A percentile compares a stretch with the other conserved stretches of the same genome.
Evolutionary conservation across 2,797 vertebrate species (phyloP).

Genomic region (Caiman crocodilus): DNA sequence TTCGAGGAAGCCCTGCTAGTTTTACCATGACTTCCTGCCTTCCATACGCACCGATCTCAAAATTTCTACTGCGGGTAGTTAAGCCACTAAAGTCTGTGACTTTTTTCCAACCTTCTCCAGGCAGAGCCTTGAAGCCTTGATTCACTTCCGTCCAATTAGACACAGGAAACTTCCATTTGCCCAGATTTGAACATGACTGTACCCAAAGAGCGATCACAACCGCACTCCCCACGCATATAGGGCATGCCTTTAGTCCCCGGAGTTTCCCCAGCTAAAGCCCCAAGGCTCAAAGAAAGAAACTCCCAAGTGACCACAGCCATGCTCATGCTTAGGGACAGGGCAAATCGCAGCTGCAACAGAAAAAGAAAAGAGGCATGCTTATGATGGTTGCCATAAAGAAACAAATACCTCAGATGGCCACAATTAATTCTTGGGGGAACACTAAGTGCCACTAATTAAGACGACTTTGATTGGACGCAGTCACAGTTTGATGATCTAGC

Average conservation of each 20-base stretch:
- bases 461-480: not conserved
- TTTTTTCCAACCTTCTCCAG: accelerated
- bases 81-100: accelerated
- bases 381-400: not conserved
- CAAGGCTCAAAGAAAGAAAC: slow-evolving; percentile 32
- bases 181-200: slow-evolving; percentile 40
- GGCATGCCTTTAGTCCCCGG: no score
- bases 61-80: no score
- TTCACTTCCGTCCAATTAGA: slow-evolving; percentile 2
- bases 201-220: not conserved
- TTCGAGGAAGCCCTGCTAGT: accelerated
- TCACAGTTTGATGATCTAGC: accelerated
- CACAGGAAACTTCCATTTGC: slow-evolving; percentile 44
- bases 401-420: not conserved
- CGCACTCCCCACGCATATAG: not conserved
- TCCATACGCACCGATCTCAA: no score
- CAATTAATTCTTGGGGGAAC: accelerated
- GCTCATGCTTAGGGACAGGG: no score
- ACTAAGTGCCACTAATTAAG: no score
- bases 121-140: not conserved
- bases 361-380: not conserved
- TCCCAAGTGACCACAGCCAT: not conserved
- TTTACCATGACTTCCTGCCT: not conserved
- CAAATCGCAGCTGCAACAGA: not conserved
- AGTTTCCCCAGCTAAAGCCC: slow-evolving; percentile 20